These are phyloP conservation scores for Zaprionus capensis DNA, from an alignment of 1,140 invertebrate species.

Conservation along the genomic window DNA sequence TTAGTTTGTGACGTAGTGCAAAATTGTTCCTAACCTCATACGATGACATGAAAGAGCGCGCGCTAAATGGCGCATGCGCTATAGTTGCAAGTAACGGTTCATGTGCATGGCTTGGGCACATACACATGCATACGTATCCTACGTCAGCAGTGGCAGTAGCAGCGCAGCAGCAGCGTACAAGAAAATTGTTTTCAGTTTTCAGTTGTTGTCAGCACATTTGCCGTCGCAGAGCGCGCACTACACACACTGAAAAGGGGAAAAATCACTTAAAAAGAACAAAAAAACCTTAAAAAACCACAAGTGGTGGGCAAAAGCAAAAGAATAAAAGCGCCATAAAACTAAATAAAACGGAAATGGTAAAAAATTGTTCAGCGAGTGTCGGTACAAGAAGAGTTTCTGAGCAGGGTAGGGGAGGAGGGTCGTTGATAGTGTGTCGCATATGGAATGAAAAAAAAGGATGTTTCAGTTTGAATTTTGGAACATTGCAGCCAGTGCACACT, in stretches of 20 bases:
- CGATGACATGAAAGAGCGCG: background rate
- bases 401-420: background rate
- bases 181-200: conserved; percentile 53
- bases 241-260: background rate
- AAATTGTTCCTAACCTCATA: background rate
- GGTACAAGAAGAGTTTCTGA: background rate
- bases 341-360: conserved; percentile 22
- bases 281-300: conserved; percentile 37
- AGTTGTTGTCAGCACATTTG: conserved; percentile 49
- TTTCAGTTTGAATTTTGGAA: conserved; percentile 43
- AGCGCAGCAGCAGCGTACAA: conserved; percentile 15
- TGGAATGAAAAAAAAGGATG: conserved; percentile 43
- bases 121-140: conserved; percentile 25
- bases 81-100: conserved; percentile 42
- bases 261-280: conserved; percentile 10
- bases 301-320: conserved; percentile 34
- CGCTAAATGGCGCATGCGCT: conserved; percentile 34
- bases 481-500: conserved; percentile 62
- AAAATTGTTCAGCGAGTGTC: background rate
- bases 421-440: conserved; percentile 42
- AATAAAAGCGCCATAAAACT: conserved; percentile 22
- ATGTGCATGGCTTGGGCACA: conserved; percentile 20
- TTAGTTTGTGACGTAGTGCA: background rate
- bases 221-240: conserved; percentile 27
- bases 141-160: conserved; percentile 13